Evolutionary conservation across 1,140 invertebrate genomes (phyloP).

Genomic region (Drosophila elegans): DNA sequence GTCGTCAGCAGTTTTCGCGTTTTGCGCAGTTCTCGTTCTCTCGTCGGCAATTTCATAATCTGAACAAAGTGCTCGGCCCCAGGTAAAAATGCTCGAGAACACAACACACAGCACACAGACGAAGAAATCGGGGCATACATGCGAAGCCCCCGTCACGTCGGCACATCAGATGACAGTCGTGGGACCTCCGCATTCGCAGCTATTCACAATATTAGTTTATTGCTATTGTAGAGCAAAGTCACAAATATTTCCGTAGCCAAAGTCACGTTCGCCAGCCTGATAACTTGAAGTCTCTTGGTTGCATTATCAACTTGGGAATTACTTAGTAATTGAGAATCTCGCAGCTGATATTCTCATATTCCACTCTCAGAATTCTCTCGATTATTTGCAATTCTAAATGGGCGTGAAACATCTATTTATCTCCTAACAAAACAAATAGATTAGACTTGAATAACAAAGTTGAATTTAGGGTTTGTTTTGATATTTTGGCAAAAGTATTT

Average conservation of each 20-base stretch:
- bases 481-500: slow-evolving; percentile 10
- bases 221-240: slow-evolving; percentile 50
- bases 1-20: slow-evolving; percentile 55
- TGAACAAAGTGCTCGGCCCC: slow-evolving; percentile 44
- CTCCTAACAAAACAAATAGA: slow-evolving; percentile 3
- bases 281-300: slow-evolving; percentile 30
- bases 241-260: slow-evolving; percentile 32
- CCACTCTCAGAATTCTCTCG: slow-evolving; percentile 10
- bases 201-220: slow-evolving; percentile 34
- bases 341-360: neutral
- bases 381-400: neutral
- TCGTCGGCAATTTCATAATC: slow-evolving; percentile 51
- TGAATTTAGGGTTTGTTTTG: slow-evolving; percentile 3
- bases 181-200: slow-evolving; percentile 11
- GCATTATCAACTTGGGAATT: slow-evolving; percentile 10
- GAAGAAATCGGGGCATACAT: slow-evolving; percentile 21
- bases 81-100: slow-evolving; percentile 20
- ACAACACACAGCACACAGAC: slow-evolving; percentile 7
- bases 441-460: slow-evolving; percentile 3
- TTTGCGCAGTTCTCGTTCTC: slow-evolving; percentile 58
- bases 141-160: slow-evolving; percentile 43
- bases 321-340: slow-evolving; percentile 16
- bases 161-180: slow-evolving; percentile 39
- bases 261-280: slow-evolving; percentile 50
- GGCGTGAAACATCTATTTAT: slow-evolving; percentile 7